These are phyloP conservation scores for Oostethus manadensis DNA, from an alignment of 2,113 vertebrate species.

Conservation along the genomic window DNA sequence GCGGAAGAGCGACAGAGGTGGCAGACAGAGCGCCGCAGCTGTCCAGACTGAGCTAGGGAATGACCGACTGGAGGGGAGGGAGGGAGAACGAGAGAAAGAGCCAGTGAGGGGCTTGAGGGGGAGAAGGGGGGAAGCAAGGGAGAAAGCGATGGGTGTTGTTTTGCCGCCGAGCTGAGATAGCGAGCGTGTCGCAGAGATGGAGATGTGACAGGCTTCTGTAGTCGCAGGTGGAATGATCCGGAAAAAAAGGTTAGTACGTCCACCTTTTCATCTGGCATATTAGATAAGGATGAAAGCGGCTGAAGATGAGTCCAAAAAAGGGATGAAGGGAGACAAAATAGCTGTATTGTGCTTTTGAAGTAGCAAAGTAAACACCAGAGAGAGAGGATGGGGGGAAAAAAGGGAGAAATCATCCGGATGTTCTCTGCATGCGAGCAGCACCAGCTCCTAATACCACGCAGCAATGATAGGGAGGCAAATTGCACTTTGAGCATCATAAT, in stretches of 20 bases:
- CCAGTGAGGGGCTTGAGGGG: slow-evolving; percentile 18
- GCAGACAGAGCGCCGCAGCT: slow-evolving; percentile 64
- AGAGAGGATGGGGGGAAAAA: neutral
- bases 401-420: neutral
- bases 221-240: slow-evolving; percentile 47
- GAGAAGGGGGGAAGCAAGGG: slow-evolving; percentile 12
- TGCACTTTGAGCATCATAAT: slow-evolving; percentile 18
- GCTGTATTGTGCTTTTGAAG: slow-evolving; percentile 22
- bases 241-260: slow-evolving; percentile 63
- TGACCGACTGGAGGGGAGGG: slow-evolving; percentile 29
- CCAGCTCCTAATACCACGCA: neutral
- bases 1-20: slow-evolving; percentile 54
- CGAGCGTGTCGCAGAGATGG: slow-evolving; percentile 38
- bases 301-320: slow-evolving; percentile 10
- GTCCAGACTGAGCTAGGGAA: slow-evolving; percentile 52
- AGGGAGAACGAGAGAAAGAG: slow-evolving; percentile 21
- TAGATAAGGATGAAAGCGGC: slow-evolving; percentile 9
- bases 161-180: slow-evolving; percentile 44
- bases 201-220: slow-evolving; percentile 46
- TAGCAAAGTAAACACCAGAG: slow-evolving; percentile 18
- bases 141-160: slow-evolving; percentile 60
- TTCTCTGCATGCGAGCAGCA: neutral
- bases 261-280: slow-evolving; percentile 32
- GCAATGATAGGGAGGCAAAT: slow-evolving; percentile 4
- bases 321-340: neutral